Percentiles rank a stretch among this genome's conserved stretches.
These are phyloP conservation scores for Noctua janthina DNA, from an alignment of 2,888 invertebrate species.

Conservation along the genomic window DNA sequence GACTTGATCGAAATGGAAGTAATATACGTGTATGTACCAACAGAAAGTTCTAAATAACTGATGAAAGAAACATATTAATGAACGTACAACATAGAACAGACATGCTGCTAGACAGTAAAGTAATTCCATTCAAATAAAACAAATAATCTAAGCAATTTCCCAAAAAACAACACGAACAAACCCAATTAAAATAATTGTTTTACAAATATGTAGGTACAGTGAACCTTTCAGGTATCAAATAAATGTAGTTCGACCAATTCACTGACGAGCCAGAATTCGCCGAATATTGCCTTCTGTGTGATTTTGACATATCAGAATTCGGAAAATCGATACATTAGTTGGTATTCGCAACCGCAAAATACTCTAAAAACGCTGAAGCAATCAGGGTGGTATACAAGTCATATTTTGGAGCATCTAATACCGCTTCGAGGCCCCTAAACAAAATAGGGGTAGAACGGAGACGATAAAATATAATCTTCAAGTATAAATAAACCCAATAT, in stretches of 20 bases:
- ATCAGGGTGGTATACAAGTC: conserved; percentile 18
- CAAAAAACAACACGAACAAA: not conserved
- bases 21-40: not conserved
- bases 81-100: not conserved
- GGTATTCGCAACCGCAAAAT: not conserved
- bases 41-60: not conserved
- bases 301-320: not conserved
- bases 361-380: conserved; percentile 6
- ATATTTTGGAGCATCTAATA: conserved; percentile 18
- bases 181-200: conserved; percentile 35
- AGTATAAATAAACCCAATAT: conserved; percentile 40
- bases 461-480: conserved; percentile 43
- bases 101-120: not conserved
- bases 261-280: not conserved
- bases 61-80: not conserved
- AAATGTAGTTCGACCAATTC: conserved; percentile 7
- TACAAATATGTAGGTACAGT: conserved; percentile 15
- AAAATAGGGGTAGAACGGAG: conserved; percentile 30
- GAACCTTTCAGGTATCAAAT: not conserved
- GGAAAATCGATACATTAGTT: conserved; percentile 23
- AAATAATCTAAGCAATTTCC: not conserved
- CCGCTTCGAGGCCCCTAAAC: not conserved
- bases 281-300: not conserved
- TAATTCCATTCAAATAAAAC: conserved; percentile 14
- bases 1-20: conserved; percentile 29